Evolutionary conservation across 2,888 invertebrate species (phyloP), one percentile per base, ranked within the genome.

Genomic region (Standfussiana lucernea): DNA sequence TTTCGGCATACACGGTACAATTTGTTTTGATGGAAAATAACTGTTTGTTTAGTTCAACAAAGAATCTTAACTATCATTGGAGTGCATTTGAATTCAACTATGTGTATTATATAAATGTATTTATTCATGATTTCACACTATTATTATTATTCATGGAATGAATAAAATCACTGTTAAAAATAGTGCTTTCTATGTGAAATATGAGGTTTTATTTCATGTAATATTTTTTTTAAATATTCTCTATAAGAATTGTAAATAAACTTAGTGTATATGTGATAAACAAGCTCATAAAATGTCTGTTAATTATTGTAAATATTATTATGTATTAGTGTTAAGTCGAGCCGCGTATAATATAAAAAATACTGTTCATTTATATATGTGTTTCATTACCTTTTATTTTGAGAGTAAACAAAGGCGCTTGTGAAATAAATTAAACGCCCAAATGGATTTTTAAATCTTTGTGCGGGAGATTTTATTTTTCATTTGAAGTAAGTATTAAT

Each of bases 251-350:
- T 89, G 86, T 88, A 89, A 84, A 89, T 89, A 89, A 77, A 80
- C 37, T 83, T 88, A 88, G 89, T 89, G 88, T 89, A 87, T 91
- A 86, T 90, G 88, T 91, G 88, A 91, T 90, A 88, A 86, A 80
- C 64, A 87, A 88, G 86, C 85, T 91, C 90, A 88, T 92, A 89
- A 89, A 84, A 89, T 85, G 82, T 89, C 88, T 92, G 91, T 92
- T 91, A 86, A 91, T 88, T 89, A 89, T 90, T 95, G 95, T 95
- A 95, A 92, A 95, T 95, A 95, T 83, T 86, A 89, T 87, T 86
- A 87, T 88, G 88, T 89, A 79, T 61, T 90, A 91, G 77, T 64
- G 70, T 75, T 94, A 95, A 92, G 92, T 85, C 84, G 88, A 91
- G 90, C 88, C 86, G 91, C 89, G 89, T 92, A 92, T 90, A 92